These are phyloP conservation scores for Chaenocephalus aceratus DNA, from an alignment of 2,113 vertebrate species.

Conservation along the genomic window DNA sequence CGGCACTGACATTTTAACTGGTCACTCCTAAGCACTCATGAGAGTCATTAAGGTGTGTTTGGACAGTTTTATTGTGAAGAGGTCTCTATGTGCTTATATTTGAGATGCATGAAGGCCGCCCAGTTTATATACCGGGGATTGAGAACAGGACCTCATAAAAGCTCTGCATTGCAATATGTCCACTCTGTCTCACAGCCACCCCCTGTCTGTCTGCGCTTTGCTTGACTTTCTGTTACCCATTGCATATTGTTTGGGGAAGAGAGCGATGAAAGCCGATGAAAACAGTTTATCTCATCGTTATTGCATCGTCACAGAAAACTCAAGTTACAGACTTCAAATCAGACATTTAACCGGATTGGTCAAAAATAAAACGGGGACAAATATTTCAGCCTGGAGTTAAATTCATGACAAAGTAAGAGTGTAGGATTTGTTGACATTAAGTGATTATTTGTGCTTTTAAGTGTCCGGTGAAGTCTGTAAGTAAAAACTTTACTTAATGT, in stretches of 20 bases:
- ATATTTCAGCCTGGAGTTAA: neutral
- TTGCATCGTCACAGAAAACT: neutral
- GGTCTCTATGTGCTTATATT: conserved; percentile 12
- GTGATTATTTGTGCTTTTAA: neutral
- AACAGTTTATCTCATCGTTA: neutral
- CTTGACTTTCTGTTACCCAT: too few species aligned
- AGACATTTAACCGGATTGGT: neutral
- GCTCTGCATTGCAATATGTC: neutral
- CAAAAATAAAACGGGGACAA: neutral
- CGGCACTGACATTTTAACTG: neutral
- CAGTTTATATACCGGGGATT: conserved; percentile 26
- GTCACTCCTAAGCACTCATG: conserved; percentile 3
- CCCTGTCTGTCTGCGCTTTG: too few species aligned
- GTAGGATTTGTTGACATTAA: neutral
- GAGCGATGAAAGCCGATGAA: too few species aligned
- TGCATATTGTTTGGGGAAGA: neutral
- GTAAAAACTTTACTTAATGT: neutral
- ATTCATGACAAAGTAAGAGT: neutral
- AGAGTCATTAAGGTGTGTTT: conserved; percentile 33
- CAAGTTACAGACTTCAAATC: neutral
- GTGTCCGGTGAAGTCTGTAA: neutral
- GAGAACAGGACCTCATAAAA: conserved; percentile 37
- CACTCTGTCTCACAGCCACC: neutral
- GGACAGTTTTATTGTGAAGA: conserved; percentile 41
- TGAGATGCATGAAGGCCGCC: conserved; percentile 36